phyloP scores from a whole-genome alignment of 2,797 vertebrate species.

The Xyrichtys novacula region DNA sequence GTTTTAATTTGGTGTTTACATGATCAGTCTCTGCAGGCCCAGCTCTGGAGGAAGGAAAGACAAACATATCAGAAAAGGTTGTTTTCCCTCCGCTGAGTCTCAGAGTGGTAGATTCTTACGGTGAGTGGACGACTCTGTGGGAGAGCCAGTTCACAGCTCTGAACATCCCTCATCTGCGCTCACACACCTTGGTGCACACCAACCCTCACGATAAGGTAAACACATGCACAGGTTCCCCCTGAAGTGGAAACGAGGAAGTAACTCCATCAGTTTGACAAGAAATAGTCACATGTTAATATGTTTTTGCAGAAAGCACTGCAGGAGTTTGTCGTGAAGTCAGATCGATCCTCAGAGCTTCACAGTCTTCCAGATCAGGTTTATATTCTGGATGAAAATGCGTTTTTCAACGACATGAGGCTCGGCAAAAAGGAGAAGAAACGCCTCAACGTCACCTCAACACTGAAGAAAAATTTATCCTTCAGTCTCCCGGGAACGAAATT shows the following conservation, averaged over 20 bases:
- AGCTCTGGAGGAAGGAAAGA: conserved; percentile 22
- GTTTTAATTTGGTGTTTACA: background rate
- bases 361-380: conserved; percentile 79
- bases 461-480: conserved; percentile 81
- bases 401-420: conserved; percentile 85
- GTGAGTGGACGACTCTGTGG: conserved; percentile 84
- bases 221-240: background rate
- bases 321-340: conserved; percentile 76
- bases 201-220: conserved; percentile 84
- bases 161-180: conserved; percentile 86
- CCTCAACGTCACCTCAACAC: conserved; percentile 67
- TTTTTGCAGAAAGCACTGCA: conserved; percentile 80
- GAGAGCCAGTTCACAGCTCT: conserved; percentile 85
- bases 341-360: conserved; percentile 79
- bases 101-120: conserved; percentile 83
- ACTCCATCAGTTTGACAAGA: background rate
- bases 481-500: conserved; percentile 84
- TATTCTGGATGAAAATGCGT: conserved; percentile 85
- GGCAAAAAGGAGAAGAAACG: conserved; percentile 82
- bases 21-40: conserved; percentile 51
- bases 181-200: conserved; percentile 86
- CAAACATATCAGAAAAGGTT: conserved; percentile 6
- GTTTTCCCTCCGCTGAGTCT: conserved; percentile 55
- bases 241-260: background rate
- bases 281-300: background rate